phyloP scores from a whole-genome alignment of 2,797 vertebrate species.

The Euphonia xanthogaster region DNA sequence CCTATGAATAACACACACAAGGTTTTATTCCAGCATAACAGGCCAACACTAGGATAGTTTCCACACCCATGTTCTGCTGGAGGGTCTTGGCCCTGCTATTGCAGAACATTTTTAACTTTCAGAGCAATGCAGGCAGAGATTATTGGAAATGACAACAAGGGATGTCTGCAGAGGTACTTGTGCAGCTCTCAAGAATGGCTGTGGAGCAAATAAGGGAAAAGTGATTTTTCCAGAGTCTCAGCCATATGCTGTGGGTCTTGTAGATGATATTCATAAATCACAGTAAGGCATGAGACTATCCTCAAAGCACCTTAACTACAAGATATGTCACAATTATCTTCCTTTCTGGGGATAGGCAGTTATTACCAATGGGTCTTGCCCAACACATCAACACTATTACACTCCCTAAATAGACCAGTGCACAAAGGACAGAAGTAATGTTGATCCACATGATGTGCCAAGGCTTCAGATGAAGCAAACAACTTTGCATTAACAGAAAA shows the following conservation, averaged over 20 bases:
- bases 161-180: not conserved
- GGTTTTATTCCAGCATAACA: not conserved
- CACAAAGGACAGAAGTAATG: slow-evolving; percentile 42
- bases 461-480: slow-evolving; percentile 36
- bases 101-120: not conserved
- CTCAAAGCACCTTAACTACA: slow-evolving; percentile 32
- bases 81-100: not conserved
- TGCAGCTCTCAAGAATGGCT: not conserved
- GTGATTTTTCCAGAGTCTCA: not conserved
- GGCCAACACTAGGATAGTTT: not conserved
- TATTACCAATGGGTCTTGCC: slow-evolving; percentile 52
- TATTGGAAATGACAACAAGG: not conserved
- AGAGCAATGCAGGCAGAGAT: not conserved
- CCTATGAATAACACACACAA: not conserved
- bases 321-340: slow-evolving; percentile 63
- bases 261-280: slow-evolving; percentile 29
- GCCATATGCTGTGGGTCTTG: not conserved
- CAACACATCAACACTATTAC: slow-evolving; percentile 25
- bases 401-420: slow-evolving; percentile 48
- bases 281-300: not conserved
- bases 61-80: not conserved
- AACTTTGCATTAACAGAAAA: slow-evolving; percentile 23
- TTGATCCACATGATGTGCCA: slow-evolving; percentile 3
- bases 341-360: slow-evolving; percentile 48
- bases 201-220: not conserved